Evolutionary conservation across 2,888 invertebrate genomes (phyloP), one percentile per base, ranked within the genome.

Genomic region (Phaedon cochleariae): DNA sequence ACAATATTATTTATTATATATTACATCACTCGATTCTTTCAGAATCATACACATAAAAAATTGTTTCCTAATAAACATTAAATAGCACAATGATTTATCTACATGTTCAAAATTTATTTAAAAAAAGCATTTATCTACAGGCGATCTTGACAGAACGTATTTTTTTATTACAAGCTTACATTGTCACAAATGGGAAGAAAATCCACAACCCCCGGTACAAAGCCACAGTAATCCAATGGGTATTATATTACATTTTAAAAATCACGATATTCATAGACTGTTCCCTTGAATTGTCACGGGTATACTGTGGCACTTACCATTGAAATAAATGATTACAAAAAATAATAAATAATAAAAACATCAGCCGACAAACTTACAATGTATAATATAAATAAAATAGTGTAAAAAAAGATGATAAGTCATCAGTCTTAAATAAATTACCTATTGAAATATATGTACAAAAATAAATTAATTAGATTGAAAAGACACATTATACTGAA

Each of bases 21-120:
- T 81, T 83, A 83, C 82, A 84, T 83, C 83, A 83, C 83, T 81
- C 78, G 83, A 84, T 82, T 81, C 83, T 81, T 78, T 79, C 75
- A 80, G 83, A 83, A 83, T 82, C 83, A 75, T 82, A 83, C 83
- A 84, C 83, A 83, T 83, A 83, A 82, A 84, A 83, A 84, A 84
- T 82, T 82, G 82, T 82, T 79, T 82, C 80, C 83, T 82, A 83
- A 81, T 79, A 81, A 82, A 81, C 81, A 81, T 80, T 81, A 79
- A 81, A 80, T 81, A 82, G 82, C 81, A 82, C 82, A 81, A 78
- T 80, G 78, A 80, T 79, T 78, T 82, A 82, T 82, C 81, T 82
- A 82, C 82, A 81, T 79, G 78, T 77, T 74, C 76, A 41, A 77
- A 77, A 77, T 79, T 78, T 79, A 76, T 78, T 73, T 76, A 75